Base-by-base conservation (phyloP, 2,888 invertebrate species). In the Tenthredo mesomela region DNA sequence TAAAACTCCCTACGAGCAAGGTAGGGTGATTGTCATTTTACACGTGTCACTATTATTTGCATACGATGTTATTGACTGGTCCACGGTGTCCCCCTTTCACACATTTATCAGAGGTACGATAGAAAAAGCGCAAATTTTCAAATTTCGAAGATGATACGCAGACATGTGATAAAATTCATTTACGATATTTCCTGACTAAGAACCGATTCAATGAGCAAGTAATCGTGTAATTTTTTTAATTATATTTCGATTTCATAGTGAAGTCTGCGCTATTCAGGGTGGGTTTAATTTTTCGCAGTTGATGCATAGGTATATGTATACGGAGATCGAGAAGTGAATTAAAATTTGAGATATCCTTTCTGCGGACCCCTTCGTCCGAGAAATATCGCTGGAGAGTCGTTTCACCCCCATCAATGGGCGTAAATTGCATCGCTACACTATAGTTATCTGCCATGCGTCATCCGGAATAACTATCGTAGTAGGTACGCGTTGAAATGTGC, bases 1-100 rank as follows among this genome's bases (percentile, higher is more conserved):
- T 91, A 91, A 90, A 43, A 90, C 89, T 88, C 86, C 88, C 89
- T 86, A 88, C 88, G 89, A 86, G 86, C 87, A 40, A 67, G 82
- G 47, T 67, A 29, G 82, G 82, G 67, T 82, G 67, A 67, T 67
- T 70, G 67, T 82, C 70, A 82, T 82, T 82, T 82, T 47, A 82
- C 82, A 82, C 82, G 82, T 82, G 67, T 80, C 80, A 61, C 82
- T 82, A 50, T 61, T 61, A 82, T 82, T 82, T 82, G 82, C 82
- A 82, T 82, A 82, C 65, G n/a, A 21, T 47, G 25, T 6, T 80
- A 80, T 80, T 18, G 80, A 33, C 61, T 61, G 61, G 21, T 61
- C 37, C n/a, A 37, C n/a, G 21, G 7, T 50, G 6, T 25, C 58
- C 40, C 78, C 80, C 80, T 78, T 80, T 40, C n/a, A 21, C 61